Percentiles rank a stretch among this genome's conserved stretches.
These are phyloP conservation scores for Scaptomyza flava DNA, from an alignment of 2,888 invertebrate genomes.

Conservation along the genomic window DNA sequence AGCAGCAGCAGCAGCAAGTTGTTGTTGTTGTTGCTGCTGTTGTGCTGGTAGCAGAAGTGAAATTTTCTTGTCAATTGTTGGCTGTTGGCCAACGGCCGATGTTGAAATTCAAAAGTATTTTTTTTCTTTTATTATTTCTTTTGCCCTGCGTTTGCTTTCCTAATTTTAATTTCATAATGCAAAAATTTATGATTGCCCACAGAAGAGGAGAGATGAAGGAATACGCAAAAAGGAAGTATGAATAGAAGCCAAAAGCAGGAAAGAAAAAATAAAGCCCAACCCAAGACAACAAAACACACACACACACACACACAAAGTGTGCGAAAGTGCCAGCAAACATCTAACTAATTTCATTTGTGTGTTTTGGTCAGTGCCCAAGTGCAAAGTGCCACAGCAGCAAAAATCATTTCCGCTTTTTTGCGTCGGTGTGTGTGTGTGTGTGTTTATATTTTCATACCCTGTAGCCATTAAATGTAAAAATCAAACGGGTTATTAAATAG, in stretches of 20 bases:
- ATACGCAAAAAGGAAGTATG: not conserved
- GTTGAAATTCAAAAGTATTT: slow-evolving; percentile 10
- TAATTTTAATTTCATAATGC: slow-evolving; percentile 63
- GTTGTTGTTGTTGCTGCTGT: slow-evolving; percentile 22
- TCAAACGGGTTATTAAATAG: too few species aligned
- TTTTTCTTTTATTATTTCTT: slow-evolving; percentile 22
- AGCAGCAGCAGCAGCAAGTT: slow-evolving; percentile 11
- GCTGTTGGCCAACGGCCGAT: slow-evolving; percentile 39
- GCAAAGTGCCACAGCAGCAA: slow-evolving; percentile 32
- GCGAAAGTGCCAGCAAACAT: not conserved
- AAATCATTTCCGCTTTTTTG: slow-evolving; percentile 21
- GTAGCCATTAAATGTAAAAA: not conserved
- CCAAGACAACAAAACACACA: not conserved
- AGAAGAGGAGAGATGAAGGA: slow-evolving; percentile 1
- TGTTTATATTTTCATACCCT: not conserved
- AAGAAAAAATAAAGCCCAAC: too few species aligned
- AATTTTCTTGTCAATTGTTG: slow-evolving; percentile 62
- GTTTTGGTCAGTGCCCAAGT: slow-evolving; percentile 41
- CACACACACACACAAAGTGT: not conserved
- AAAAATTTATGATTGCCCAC: slow-evolving; percentile 54
- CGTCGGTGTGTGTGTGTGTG: slow-evolving; percentile 3
- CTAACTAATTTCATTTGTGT: slow-evolving; percentile 44
- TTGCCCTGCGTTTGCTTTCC: slow-evolving; percentile 37
- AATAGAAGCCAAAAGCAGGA: not conserved
- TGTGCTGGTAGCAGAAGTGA: slow-evolving; percentile 21